phyloP scores from a whole-genome alignment of 1,140 invertebrate species.

The Vanessa tameamea region DNA sequence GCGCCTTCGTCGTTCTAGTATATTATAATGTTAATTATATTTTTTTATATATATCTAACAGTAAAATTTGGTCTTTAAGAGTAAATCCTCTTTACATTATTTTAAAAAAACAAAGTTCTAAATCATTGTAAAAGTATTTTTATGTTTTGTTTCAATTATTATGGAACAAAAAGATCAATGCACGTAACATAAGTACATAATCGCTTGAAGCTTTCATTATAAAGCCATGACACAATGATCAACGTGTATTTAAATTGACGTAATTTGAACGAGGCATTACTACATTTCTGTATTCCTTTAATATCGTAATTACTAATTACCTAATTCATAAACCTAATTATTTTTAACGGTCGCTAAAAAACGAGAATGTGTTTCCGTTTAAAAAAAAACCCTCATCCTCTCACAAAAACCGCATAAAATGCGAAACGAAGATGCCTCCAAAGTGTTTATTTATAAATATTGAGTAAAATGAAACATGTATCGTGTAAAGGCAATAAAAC shows the following conservation, averaged over 20 bases:
- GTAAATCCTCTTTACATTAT: neutral
- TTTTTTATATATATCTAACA: neutral
- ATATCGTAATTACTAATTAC: constrained; percentile 4
- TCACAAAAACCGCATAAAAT: constrained; percentile 3
- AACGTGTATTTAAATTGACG: neutral
- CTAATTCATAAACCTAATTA: neutral
- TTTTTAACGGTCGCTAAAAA: neutral
- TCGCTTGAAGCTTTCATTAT: too few relatives aligned
- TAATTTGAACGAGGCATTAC: neutral
- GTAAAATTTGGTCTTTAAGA: neutral
- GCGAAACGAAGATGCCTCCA: neutral
- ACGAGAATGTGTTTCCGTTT: neutral
- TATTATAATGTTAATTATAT: neutral
- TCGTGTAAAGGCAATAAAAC: constrained; percentile 37
- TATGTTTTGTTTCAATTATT: too few relatives aligned
- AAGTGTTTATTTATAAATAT: constrained; percentile 18
- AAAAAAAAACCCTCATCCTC: neutral
- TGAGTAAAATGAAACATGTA: constrained; percentile 32
- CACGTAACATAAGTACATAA: neutral
- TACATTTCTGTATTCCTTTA: neutral
- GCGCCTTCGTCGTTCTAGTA: neutral
- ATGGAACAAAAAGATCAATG: neutral
- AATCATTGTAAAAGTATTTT: too few relatives aligned
- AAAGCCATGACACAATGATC: neutral
- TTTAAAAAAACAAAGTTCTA: too few relatives aligned